phyloP scores from a whole-genome alignment of 2,113 vertebrate genomes.

The Trichechus manatus region DNA sequence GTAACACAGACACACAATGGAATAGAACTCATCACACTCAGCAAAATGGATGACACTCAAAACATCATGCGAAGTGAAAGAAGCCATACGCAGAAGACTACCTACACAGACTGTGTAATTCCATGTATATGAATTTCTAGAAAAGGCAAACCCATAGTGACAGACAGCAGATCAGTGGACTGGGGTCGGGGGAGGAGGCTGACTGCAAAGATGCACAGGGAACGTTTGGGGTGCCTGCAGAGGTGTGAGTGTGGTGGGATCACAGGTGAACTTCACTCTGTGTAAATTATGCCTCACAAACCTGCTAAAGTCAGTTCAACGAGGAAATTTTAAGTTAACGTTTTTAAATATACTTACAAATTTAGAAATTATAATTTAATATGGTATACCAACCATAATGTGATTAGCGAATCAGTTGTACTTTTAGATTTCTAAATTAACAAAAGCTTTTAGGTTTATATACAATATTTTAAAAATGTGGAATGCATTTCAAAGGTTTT shows the following conservation, averaged over 20 bases:
- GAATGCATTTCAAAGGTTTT: not conserved
- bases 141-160: not conserved
- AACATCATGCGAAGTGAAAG: not conserved
- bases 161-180: not conserved
- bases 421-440: slow-evolving; percentile 27
- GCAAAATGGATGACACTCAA: not conserved
- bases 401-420: slow-evolving; percentile 6
- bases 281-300: not conserved
- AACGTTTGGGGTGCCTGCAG: no score
- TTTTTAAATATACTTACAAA: not conserved
- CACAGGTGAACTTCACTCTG: not conserved
- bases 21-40: not conserved
- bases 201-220: not conserved
- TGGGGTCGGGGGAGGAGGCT: no score
- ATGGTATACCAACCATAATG: not conserved
- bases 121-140: not conserved
- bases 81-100: not conserved
- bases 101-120: not conserved
- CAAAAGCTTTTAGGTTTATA: not conserved
- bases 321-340: not conserved
- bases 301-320: not conserved
- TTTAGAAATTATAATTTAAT: not conserved
- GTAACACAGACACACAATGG: not conserved
- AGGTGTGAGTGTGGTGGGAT: not conserved
- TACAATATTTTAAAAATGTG: not conserved